Percentiles rank a stretch among this genome's conserved stretches.
Conservation (phyloP, 1,140 invertebrate species). For the Bicyclus anynana region DNA sequence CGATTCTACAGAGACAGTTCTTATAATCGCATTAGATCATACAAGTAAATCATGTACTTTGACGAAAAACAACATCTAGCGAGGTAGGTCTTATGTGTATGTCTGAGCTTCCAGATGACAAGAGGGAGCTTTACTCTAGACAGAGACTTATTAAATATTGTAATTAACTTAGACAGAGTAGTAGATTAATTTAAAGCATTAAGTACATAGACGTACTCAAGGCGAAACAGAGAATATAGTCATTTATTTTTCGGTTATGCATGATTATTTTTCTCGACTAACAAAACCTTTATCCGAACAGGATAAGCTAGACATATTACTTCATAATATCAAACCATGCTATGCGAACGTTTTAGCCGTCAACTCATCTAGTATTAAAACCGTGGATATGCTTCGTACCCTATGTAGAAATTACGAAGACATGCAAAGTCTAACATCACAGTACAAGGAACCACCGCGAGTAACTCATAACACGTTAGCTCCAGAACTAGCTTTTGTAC, state of each 20-base stretch:
- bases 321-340: conserved; percentile 33
- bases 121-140: too few species aligned
- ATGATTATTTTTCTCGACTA: conserved; percentile 35
- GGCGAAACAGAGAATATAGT: conserved; percentile 38
- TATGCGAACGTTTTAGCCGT: conserved; percentile 26
- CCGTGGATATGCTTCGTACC: conserved; percentile 13
- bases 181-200: too few species aligned
- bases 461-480: conserved; percentile 22
- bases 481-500: conserved; percentile 29
- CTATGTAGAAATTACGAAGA: conserved; percentile 31
- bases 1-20: too few species aligned
- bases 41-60: too few species aligned
- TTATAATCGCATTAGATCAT: too few species aligned
- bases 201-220: conserved; percentile 34
- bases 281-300: conserved; percentile 15
- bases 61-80: too few species aligned
- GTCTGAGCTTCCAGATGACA: too few species aligned
- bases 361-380: conserved; percentile 5
- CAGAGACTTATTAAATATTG: too few species aligned
- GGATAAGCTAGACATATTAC: conserved; percentile 33
- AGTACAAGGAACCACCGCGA: conserved; percentile 27
- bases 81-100: too few species aligned
- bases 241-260: conserved; percentile 41
- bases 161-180: too few species aligned
- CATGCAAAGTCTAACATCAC: conserved; percentile 18